Evolutionary conservation across 2,113 vertebrate genomes (phyloP).

Genomic region (Erythrolamprus reginae): DNA sequence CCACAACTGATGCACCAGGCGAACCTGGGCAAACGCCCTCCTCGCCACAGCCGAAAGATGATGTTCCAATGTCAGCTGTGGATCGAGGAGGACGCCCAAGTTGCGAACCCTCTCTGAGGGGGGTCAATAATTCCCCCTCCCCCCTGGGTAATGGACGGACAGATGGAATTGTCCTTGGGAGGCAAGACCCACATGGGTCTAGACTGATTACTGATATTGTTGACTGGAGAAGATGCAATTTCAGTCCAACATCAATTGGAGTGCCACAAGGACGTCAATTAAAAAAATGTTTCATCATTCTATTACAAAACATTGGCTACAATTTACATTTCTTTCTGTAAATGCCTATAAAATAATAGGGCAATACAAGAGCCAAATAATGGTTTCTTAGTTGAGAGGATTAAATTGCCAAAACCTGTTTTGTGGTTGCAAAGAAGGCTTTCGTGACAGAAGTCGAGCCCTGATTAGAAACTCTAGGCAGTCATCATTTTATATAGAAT

Average conservation of each 20-base stretch:
- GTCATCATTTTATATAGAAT: slow-evolving; percentile 11
- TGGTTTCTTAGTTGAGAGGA: slow-evolving; percentile 1
- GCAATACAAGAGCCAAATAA: not conserved
- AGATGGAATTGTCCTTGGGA: too few relatives aligned
- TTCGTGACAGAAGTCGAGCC: slow-evolving; percentile 8
- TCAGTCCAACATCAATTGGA: not conserved
- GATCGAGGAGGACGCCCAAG: too few relatives aligned
- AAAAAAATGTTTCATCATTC: not conserved
- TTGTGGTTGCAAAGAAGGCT: not conserved
- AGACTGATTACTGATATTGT: not conserved
- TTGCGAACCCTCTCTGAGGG: too few relatives aligned
- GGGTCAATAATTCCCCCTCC: too few relatives aligned
- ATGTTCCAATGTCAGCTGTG: too few relatives aligned
- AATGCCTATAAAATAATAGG: not conserved
- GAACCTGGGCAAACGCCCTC: too few relatives aligned
- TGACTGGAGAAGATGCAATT: not conserved
- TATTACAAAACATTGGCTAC: not conserved
- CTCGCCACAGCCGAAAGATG: too few relatives aligned
- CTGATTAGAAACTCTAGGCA: not conserved
- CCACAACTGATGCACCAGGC: too few relatives aligned
- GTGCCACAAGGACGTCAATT: not conserved
- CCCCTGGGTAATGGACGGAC: too few relatives aligned
- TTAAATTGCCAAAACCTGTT: not conserved
- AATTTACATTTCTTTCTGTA: not conserved
- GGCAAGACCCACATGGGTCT: too few relatives aligned